Evolutionary conservation across 2,888 invertebrate genomes (phyloP).

Genomic region (Drosophila kanekoi): DNA sequence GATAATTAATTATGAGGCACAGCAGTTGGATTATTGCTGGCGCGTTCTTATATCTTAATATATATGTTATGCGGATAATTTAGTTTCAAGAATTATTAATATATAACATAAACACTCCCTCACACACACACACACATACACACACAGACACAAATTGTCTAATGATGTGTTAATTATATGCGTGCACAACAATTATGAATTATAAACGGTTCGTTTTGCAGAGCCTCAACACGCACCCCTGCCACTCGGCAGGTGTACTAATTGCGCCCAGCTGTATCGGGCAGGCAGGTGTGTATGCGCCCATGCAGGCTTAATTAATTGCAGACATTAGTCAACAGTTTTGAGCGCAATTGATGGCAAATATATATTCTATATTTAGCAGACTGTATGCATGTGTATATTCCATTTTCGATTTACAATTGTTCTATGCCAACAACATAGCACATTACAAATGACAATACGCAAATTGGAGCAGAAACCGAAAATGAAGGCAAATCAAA

Average conservation of each 20-base stretch:
- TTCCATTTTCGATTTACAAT: background rate
- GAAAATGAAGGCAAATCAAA: slow-evolving; percentile 21
- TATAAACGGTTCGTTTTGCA: slow-evolving; percentile 35
- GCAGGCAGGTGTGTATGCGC: slow-evolving; percentile 3
- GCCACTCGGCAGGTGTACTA: slow-evolving; percentile 40
- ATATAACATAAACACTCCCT: background rate
- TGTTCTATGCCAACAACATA: slow-evolving; percentile 10
- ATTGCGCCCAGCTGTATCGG: slow-evolving; percentile 36
- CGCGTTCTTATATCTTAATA: background rate
- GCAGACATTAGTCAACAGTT: slow-evolving; percentile 48
- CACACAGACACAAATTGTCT: slow-evolving; percentile 15
- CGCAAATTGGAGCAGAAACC: slow-evolving; percentile 12
- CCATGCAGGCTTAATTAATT: slow-evolving; percentile 36
- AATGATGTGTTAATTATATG: slow-evolving; percentile 69
- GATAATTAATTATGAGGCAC: background rate
- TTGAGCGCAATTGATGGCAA: slow-evolving; percentile 6
- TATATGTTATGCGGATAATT: background rate
- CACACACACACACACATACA: background rate
- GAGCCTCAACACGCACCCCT: background rate
- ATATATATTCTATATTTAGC: slow-evolving; percentile 6
- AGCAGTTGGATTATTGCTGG: background rate
- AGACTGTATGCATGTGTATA: background rate
- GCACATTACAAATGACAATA: slow-evolving; percentile 13
- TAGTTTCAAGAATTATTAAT: slow-evolving; percentile 7
- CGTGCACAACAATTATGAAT: slow-evolving; percentile 52